Evolutionary conservation across 1,140 invertebrate species (phyloP), one percentile per base, ranked within the genome.

Genomic region (Drosophila funebris): DNA sequence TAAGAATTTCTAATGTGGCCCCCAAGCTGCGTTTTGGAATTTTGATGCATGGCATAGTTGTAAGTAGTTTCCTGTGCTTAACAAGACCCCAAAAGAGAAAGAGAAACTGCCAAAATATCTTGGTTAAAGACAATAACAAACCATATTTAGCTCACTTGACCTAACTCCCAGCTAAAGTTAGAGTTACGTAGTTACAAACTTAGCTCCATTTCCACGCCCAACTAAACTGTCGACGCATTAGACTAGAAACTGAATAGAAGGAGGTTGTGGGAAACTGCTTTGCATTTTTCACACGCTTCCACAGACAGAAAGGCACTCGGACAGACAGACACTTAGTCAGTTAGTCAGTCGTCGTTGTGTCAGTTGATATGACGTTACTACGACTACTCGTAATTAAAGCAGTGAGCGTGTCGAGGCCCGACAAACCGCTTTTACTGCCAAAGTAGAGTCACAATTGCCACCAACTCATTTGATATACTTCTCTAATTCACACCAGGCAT

Each of bases 401-500:
- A 73, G 63, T 31, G 64, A 88, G 78, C 83, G 82, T 84, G 82
- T 87, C 83, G 69, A 44, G 61, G 58, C 4, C 56, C 57, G 61
- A 85, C 81, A 80, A 83, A 74, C 76, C 64, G 69, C 76, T 76
- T 78, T 78, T 66, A 61, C 61, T 68, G 27, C 20, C 52, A 37
- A 8, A 48, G 29, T 24, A 39, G 18, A 33, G 52, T 44, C 41
- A 31, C 39, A n/a, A n/a, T n/a, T n/a, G n/a, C n/a, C n/a, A n/a
- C n/a, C 62, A 73, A 78, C 78, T 75, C 70, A 85, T 81, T 81
- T 85, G 74, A 75, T 72, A 63, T 60, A 81, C 39, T 50, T 67
- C 36, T 33, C 64, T 29, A 48, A 31, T 73, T 48, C 22, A 53
- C 18, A 41, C 20, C 81, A 94, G 94, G 94, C 64, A 92, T 94